These are phyloP conservation scores for Ochropacha duplaris DNA, from an alignment of 2,888 invertebrate genomes.

Conservation along the genomic window DNA sequence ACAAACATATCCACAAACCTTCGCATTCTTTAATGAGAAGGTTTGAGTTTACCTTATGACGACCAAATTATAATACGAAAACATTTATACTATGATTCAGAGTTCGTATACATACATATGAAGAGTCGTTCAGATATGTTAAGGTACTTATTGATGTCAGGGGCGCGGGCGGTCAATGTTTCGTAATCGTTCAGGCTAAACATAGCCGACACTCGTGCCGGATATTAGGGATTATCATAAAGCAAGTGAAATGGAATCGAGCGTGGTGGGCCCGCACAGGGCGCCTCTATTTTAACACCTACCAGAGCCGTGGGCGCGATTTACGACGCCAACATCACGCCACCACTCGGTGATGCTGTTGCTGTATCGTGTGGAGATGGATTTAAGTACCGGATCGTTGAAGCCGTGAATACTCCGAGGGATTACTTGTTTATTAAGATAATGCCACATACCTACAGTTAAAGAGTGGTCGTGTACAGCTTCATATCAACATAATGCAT, in stretches of 20 bases:
- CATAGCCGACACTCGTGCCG: conserved; percentile 68
- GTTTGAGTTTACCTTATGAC: no score
- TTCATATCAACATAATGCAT: conserved; percentile 9
- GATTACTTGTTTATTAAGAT: conserved; percentile 29
- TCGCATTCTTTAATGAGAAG: no score
- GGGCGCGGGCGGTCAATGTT: conserved; percentile 39
- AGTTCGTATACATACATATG: conserved; percentile 17
- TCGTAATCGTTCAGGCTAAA: conserved; percentile 59
- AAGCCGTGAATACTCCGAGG: conserved; percentile 30
- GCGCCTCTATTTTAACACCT: conserved; percentile 81
- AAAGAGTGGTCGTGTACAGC: conserved; percentile 11
- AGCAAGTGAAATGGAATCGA: conserved; percentile 74
- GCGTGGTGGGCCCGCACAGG: conserved; percentile 71
- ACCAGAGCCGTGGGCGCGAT: conserved; percentile 73
- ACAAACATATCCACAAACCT: no score
- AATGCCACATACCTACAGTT: conserved; percentile 8
- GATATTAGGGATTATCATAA: conserved; percentile 82
- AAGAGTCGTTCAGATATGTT: not conserved
- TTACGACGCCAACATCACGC: conserved; percentile 61
- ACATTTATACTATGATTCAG: not conserved
- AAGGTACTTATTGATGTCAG: not conserved
- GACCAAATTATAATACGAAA: no score
- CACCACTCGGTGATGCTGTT: conserved; percentile 41
- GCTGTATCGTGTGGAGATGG: conserved; percentile 45
- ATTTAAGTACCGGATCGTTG: conserved; percentile 47